A percentile compares a stretch with the other conserved stretches of the same genome.
Conservation (phyloP, 2,888 invertebrate genomes). For the Diaphora mendica region DNA sequence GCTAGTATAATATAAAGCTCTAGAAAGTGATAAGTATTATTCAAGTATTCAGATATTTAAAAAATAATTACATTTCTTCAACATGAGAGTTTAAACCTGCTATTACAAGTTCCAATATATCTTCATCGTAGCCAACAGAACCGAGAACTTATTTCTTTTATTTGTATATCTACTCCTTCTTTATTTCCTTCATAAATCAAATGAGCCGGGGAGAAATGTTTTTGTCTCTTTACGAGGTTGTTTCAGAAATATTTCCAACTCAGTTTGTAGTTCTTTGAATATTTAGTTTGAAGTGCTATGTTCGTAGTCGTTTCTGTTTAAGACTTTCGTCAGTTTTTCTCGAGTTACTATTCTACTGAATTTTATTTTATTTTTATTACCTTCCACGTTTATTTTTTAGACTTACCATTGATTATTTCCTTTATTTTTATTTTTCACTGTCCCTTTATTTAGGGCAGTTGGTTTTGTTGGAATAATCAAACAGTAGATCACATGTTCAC, state of each 20-base stretch:
- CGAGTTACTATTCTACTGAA: neutral
- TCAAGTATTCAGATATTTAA: too few relatives aligned
- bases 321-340: slow-evolving; percentile 12
- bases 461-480: neutral
- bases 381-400: neutral
- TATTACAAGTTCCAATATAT: slow-evolving; percentile 15
- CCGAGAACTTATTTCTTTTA: slow-evolving; percentile 30
- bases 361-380: neutral
- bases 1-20: neutral
- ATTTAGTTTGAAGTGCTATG: slow-evolving; percentile 26
- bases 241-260: slow-evolving; percentile 42
- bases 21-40: too few relatives aligned
- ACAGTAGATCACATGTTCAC: neutral
- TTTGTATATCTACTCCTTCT: slow-evolving; percentile 37
- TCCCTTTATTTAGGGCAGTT: neutral
- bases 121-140: slow-evolving; percentile 30
- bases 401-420: neutral
- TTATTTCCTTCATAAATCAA: slow-evolving; percentile 42
- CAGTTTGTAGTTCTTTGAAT: slow-evolving; percentile 35
- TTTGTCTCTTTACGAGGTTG: slow-evolving; percentile 43
- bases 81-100: slow-evolving; percentile 23
- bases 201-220: slow-evolving; percentile 28
- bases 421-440: neutral
- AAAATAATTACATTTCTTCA: neutral
- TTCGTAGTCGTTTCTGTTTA: slow-evolving; percentile 6